Percentiles rank a stretch among this genome's conserved stretches.
These are phyloP conservation scores for Eilema sororculum DNA, from an alignment of 2,888 invertebrate genomes.

Conservation along the genomic window DNA sequence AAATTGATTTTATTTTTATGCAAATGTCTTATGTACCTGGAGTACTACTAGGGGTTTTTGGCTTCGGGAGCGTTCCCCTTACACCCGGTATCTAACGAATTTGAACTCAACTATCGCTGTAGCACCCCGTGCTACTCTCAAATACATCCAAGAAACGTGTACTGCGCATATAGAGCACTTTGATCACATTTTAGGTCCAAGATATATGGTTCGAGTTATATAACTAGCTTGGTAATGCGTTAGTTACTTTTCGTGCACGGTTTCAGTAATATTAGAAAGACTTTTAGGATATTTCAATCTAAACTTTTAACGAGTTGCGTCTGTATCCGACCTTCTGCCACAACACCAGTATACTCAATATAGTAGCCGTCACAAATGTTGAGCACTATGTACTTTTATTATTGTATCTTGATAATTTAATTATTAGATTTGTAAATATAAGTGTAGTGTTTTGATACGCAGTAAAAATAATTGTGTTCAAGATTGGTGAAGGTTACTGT, in stretches of 20 bases:
- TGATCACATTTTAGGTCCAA: too few relatives aligned
- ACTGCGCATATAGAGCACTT: too few relatives aligned
- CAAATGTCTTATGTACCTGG: too few relatives aligned
- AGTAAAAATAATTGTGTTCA: neutral
- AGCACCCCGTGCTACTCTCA: too few relatives aligned
- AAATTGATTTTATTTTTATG: too few relatives aligned
- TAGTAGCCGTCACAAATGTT: conserved; percentile 2
- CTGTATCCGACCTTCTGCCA: conserved; percentile 4
- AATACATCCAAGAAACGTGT: too few relatives aligned
- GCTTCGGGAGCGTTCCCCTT: too few relatives aligned
- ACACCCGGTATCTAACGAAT: too few relatives aligned
- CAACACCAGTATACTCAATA: neutral
- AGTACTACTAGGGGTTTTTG: too few relatives aligned
- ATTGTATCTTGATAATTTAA: neutral
- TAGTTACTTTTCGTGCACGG: neutral
- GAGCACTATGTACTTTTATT: neutral
- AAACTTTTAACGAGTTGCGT: neutral
- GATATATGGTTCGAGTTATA: too few relatives aligned
- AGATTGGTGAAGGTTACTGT: neutral
- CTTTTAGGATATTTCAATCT: neutral
- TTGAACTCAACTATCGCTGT: too few relatives aligned
- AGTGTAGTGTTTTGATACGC: neutral
- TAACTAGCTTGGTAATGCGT: neutral
- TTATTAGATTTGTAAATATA: neutral
- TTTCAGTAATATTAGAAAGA: neutral